These are phyloP conservation scores for Andrena trimmerana DNA, from an alignment of 2,888 invertebrate species.

Conservation along the genomic window DNA sequence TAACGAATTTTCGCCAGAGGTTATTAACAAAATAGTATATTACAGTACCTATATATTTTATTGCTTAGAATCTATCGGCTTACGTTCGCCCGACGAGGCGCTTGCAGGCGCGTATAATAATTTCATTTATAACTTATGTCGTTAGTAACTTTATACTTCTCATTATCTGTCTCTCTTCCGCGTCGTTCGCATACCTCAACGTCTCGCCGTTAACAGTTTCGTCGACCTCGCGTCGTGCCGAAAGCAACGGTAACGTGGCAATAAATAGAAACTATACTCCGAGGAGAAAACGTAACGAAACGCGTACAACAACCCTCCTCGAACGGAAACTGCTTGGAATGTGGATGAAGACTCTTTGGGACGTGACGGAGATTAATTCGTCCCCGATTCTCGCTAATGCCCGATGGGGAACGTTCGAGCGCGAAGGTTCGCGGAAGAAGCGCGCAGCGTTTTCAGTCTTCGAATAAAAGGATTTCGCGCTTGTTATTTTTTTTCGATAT, in stretches of 20 bases:
- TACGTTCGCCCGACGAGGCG: conserved; percentile 76
- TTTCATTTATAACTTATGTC: conserved; percentile 65
- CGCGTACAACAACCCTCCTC: conserved; percentile 30
- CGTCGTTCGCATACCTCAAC: conserved; percentile 36
- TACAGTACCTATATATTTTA: conserved; percentile 82
- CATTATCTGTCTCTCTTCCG: conserved; percentile 23
- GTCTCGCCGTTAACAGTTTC: conserved; percentile 57
- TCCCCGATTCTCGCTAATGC: conserved; percentile 42
- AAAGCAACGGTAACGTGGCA: conserved; percentile 58
- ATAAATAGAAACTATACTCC: conserved; percentile 58
- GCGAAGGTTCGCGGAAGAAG: conserved; percentile 45
- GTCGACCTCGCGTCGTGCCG: conserved; percentile 49
- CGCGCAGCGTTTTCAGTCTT: conserved; percentile 77
- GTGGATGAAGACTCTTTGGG: conserved; percentile 49
- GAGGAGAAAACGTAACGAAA: conserved; percentile 41
- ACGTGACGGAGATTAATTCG: conserved; percentile 16
- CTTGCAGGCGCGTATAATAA: conserved; percentile 67
- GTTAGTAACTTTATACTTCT: conserved; percentile 63
- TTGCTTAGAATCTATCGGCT: conserved; percentile 84
- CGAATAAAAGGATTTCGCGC: conserved; percentile 64
- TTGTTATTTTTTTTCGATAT: conserved; percentile 19
- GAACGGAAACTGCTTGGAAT: conserved; percentile 55
- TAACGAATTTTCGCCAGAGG: conserved; percentile 81
- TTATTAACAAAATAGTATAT: conserved; percentile 85
- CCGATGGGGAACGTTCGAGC: conserved; percentile 40